Percentiles rank a stretch among this genome's conserved stretches.
phyloP scores from a whole-genome alignment of 2,113 vertebrate species.

The Theristicus caerulescens region DNA sequence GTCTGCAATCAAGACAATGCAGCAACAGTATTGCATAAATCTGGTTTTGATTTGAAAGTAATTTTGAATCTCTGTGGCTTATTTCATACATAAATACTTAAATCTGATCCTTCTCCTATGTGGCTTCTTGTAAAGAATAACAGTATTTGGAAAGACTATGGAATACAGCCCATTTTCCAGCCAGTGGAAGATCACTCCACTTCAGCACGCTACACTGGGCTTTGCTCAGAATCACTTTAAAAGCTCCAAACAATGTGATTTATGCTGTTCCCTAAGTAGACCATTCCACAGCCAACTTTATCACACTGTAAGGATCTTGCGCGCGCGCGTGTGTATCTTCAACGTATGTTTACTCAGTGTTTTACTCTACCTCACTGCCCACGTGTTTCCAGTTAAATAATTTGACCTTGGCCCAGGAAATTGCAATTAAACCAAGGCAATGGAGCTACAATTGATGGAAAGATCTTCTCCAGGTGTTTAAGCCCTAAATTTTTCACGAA shows the following conservation, averaged over 20 bases:
- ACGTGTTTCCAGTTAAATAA: not conserved
- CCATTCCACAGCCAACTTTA: not conserved
- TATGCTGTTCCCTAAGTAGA: not conserved
- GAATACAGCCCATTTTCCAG: slow-evolving; percentile 21
- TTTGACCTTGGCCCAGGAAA: not conserved
- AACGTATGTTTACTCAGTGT: not conserved
- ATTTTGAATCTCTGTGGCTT: not conserved
- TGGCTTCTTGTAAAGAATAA: slow-evolving; percentile 8
- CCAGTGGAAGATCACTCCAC: not conserved
- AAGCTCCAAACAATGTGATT: not conserved
- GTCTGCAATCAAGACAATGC: not conserved
- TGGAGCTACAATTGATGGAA: not conserved
- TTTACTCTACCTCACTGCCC: not conserved
- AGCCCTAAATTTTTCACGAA: not conserved
- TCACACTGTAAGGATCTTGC: not conserved
- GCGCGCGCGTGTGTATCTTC: not conserved
- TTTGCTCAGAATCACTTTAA: not conserved
- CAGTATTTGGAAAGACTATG: not conserved
- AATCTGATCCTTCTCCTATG: slow-evolving; percentile 5
- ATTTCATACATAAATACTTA: not conserved
- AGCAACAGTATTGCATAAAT: not conserved
- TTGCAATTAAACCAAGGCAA: not conserved
- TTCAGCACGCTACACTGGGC: not conserved
- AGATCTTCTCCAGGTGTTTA: not conserved
- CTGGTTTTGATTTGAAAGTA: slow-evolving; percentile 28